A percentile compares a stretch with the other conserved stretches of the same genome.
phyloP scores from a whole-genome alignment of 2,888 invertebrate species.

The Drosophila multiciliata region DNA sequence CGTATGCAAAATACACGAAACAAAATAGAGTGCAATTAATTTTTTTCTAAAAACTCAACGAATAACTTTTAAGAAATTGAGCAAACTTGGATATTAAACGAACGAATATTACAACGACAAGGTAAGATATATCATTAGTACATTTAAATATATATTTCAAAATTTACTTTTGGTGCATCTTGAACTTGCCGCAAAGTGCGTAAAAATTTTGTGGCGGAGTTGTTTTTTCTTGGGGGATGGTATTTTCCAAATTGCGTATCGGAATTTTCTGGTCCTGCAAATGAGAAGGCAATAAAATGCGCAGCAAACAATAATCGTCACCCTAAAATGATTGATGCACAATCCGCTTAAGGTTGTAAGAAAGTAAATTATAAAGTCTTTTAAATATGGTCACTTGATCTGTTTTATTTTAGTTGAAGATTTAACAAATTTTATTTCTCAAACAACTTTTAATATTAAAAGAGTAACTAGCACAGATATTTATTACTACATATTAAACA shows the following conservation, averaged over 20 bases:
- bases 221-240: slow-evolving; percentile 20
- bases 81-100: slow-evolving; percentile 47
- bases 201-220: slow-evolving; percentile 8
- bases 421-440: neutral
- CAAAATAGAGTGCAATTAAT: slow-evolving; percentile 45
- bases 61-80: slow-evolving; percentile 18
- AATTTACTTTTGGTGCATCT: neutral
- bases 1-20: slow-evolving; percentile 23
- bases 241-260: slow-evolving; percentile 35
- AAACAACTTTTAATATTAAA: neutral
- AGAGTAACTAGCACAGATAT: neutral
- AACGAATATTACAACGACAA: slow-evolving; percentile 38
- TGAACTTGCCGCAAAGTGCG: slow-evolving; percentile 21
- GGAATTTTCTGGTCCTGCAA: slow-evolving; percentile 20
- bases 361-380: neutral
- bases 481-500: neutral
- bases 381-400: no score
- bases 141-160: neutral
- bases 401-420: neutral
- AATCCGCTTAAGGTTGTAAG: neutral
- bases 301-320: neutral
- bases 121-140: slow-evolving; percentile 32
- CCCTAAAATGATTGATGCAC: neutral
- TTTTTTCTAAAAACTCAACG: slow-evolving; percentile 20
- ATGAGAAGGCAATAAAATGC: slow-evolving; percentile 20